Percentiles rank a stretch among this genome's conserved stretches.
These are phyloP conservation scores for Cichladusa arquata DNA, from an alignment of 2,113 vertebrate genomes.

Conservation along the genomic window DNA sequence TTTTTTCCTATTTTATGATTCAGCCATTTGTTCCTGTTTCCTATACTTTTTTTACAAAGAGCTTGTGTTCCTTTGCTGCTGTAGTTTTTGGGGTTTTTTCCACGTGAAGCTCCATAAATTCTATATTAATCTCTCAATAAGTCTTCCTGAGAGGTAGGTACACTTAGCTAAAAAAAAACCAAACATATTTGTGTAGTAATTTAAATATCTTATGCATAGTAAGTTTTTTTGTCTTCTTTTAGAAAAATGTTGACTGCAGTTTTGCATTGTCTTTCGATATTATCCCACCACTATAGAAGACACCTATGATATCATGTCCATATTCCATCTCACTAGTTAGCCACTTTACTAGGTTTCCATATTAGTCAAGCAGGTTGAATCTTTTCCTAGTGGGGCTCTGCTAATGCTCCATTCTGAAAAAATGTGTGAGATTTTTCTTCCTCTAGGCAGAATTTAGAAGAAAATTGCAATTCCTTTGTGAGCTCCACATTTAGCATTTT, in stretches of 20 bases:
- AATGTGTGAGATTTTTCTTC: background rate
- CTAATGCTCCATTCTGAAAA: background rate
- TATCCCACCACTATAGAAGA: background rate
- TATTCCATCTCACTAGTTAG: background rate
- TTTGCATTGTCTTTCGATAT: background rate
- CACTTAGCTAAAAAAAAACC: background rate
- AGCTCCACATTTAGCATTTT: background rate
- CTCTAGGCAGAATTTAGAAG: background rate
- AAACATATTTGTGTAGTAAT: background rate
- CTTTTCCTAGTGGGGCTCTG: background rate
- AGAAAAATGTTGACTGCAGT: background rate
- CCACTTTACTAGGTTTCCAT: fast-evolving
- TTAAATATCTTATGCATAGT: background rate
- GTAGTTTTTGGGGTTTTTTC: background rate
- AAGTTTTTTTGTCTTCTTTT: background rate
- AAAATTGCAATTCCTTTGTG: background rate
- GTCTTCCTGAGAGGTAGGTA: background rate
- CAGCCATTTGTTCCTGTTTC: background rate
- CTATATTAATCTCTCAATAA: background rate
- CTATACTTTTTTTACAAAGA: background rate
- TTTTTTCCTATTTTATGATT: background rate
- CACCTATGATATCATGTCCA: background rate
- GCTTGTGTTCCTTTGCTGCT: background rate
- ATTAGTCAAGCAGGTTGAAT: background rate
- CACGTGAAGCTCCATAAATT: background rate